A percentile compares a stretch with the other conserved stretches of the same genome.
Conservation (phyloP, 2,888 invertebrate genomes). For the Eurytoma californica region DNA sequence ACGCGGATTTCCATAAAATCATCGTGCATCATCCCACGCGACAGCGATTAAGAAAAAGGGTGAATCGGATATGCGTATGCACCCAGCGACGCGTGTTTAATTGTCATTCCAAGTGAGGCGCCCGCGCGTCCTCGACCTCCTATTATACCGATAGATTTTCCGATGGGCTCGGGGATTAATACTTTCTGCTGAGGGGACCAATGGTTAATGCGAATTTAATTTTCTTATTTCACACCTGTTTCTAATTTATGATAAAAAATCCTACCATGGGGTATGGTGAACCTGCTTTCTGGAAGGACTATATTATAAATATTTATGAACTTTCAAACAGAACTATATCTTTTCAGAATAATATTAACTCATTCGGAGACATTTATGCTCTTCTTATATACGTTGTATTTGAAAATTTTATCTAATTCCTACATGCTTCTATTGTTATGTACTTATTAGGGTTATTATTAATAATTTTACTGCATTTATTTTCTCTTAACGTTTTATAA, state of each 20-base stretch:
- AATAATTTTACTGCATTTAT: too few relatives aligned
- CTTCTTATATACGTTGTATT: too few relatives aligned
- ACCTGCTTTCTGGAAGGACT: neutral
- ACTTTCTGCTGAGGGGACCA: neutral
- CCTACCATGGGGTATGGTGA: neutral
- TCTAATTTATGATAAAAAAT: neutral
- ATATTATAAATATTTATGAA: neutral
- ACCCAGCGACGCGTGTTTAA: conserved; percentile 28
- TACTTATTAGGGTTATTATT: too few relatives aligned
- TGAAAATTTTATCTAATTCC: too few relatives aligned
- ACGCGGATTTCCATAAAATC: conserved; percentile 55
- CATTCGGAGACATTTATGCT: too few relatives aligned
- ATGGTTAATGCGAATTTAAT: conserved; percentile 33
- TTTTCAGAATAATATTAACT: too few relatives aligned
- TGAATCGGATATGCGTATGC: conserved; percentile 27
- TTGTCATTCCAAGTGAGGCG: conserved; percentile 14
- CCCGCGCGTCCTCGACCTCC: neutral
- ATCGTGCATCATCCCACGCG: conserved; percentile 53
- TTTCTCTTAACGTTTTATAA: too few relatives aligned
- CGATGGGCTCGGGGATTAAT: conserved; percentile 10
- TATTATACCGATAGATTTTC: conserved; percentile 1
- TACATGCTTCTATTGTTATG: too few relatives aligned
- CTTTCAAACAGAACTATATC: too few relatives aligned
- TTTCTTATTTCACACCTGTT: neutral
- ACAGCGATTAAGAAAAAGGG: conserved; percentile 45